phyloP scores from a whole-genome alignment of 2,888 invertebrate species.

The Apamea anceps region DNA sequence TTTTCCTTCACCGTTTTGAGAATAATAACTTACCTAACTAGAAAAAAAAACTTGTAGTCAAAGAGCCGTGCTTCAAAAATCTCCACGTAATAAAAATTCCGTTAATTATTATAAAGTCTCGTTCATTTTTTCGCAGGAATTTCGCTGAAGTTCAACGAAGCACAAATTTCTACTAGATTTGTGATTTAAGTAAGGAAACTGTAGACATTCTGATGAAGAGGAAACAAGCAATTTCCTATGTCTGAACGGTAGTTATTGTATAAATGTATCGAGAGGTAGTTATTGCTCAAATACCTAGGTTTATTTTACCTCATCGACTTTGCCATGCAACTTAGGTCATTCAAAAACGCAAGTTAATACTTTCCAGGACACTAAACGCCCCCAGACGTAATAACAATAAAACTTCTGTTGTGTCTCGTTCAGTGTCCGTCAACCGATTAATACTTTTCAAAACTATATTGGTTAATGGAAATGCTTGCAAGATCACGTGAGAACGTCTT shows the following conservation, averaged over 20 bases:
- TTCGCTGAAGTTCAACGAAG: slow-evolving; percentile 46
- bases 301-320: not conserved
- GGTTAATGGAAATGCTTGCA: not conserved
- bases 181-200: slow-evolving; percentile 74
- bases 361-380: not conserved
- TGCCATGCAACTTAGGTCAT: too few species aligned
- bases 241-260: slow-evolving; percentile 15
- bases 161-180: slow-evolving; percentile 65
- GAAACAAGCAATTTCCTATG: slow-evolving; percentile 75
- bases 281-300: not conserved
- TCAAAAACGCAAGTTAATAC: not conserved
- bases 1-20: not conserved
- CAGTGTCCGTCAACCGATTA: not conserved
- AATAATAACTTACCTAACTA: not conserved
- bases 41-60: not conserved
- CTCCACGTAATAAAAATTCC: not conserved
- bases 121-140: slow-evolving; percentile 26
- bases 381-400: too few species aligned
- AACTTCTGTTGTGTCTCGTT: not conserved
- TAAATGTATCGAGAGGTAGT: not conserved
- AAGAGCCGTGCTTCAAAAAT: not conserved
- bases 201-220: slow-evolving; percentile 67
- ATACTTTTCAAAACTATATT: not conserved
- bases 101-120: slow-evolving; percentile 13
- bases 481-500: not conserved